Evolutionary conservation across 2,888 invertebrate genomes (phyloP).

Genomic region (Stratiomys singularior): DNA sequence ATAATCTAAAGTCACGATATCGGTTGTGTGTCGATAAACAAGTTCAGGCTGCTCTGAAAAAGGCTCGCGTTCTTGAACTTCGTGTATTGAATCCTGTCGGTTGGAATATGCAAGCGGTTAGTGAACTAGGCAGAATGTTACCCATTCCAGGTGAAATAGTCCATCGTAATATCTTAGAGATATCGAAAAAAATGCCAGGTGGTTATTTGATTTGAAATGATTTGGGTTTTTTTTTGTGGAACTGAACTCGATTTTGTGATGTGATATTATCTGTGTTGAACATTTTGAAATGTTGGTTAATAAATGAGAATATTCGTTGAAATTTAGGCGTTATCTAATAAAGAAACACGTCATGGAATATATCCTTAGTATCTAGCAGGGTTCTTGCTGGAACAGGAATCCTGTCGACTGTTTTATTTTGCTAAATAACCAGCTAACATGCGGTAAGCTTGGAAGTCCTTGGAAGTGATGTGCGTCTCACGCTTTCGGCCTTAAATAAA

Average conservation of each 20-base stretch:
- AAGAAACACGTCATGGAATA: no score
- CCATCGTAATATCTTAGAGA: not conserved
- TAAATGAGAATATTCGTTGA: no score
- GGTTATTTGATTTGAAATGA: not conserved
- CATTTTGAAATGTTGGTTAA: no score
- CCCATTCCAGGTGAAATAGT: not conserved
- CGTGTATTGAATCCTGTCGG: not conserved
- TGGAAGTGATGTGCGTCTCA: no score
- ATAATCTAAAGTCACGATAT: not conserved
- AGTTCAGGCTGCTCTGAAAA: constrained; percentile 20
- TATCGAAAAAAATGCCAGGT: not conserved
- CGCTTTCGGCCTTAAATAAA: no score
- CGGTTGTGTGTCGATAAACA: constrained; percentile 29
- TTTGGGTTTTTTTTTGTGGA: not conserved
- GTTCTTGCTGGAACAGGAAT: no score
- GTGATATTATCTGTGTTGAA: not conserved
- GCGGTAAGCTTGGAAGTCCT: no score
- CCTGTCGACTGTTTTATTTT: no score
- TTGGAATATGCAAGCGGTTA: not conserved
- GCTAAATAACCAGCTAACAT: no score
- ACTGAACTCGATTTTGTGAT: not conserved
- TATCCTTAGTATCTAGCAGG: no score
- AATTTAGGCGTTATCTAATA: no score
- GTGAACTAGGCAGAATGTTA: not conserved
- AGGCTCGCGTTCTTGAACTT: constrained; percentile 13